phyloP scores from a whole-genome alignment of 2,113 vertebrate genomes.

The Pantherophis guttatus region DNA sequence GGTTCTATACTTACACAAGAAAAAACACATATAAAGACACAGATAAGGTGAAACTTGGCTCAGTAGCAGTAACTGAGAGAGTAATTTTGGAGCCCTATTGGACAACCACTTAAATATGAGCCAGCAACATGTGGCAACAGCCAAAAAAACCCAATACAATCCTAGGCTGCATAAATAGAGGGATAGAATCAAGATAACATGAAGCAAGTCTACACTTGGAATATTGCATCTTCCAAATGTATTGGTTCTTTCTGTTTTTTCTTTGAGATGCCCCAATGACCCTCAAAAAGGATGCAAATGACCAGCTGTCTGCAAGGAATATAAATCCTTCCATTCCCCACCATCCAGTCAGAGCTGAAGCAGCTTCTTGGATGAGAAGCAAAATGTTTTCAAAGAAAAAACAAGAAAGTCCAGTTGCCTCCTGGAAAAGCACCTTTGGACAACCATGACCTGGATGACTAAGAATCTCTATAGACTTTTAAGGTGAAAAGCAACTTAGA shows the following conservation, averaged over 20 bases:
- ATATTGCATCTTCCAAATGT: neutral
- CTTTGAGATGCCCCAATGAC: no score
- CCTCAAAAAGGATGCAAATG: no score
- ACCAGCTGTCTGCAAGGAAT: no score
- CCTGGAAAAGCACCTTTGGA: no score
- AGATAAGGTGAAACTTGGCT: neutral
- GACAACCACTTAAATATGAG: neutral
- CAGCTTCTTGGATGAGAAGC: no score
- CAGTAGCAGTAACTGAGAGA: neutral
- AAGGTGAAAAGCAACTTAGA: neutral
- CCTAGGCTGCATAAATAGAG: neutral
- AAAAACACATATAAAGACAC: neutral
- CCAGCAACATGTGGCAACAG: neutral
- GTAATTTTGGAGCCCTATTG: neutral
- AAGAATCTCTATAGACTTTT: no score
- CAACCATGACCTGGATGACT: no score
- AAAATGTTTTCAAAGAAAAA: no score
- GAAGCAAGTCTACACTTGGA: neutral
- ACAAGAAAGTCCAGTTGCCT: no score
- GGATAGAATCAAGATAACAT: neutral
- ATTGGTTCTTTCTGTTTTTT: no score
- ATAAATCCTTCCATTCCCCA: no score
- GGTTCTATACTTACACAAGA: neutral
- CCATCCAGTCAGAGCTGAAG: no score
- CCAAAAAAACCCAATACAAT: neutral